Conservation (phyloP, 2,113 vertebrate genomes). For the Gracilinanus agilis region DNA sequence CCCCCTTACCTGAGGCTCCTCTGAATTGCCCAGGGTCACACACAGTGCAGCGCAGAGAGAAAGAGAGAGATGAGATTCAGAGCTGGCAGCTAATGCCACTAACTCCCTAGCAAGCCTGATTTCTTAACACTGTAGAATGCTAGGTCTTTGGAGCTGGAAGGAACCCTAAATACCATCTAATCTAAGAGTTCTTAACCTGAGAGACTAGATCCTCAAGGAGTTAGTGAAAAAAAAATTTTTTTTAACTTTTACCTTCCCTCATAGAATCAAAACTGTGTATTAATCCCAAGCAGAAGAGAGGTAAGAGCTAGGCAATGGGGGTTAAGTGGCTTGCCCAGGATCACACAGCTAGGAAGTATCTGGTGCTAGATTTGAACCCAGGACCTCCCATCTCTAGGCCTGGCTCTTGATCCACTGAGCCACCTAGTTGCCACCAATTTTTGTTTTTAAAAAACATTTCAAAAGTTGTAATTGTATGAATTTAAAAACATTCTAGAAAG, state of each 20-base stretch:
- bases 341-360: too few species aligned
- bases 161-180: background rate
- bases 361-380: too few species aligned
- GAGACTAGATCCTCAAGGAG: background rate
- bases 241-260: too few species aligned
- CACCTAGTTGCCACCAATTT: too few species aligned
- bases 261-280: too few species aligned
- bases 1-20: conserved; percentile 86
- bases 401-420: too few species aligned
- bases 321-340: too few species aligned
- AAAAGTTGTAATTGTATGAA: background rate
- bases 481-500: background rate
- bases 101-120: background rate
- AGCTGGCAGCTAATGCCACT: background rate
- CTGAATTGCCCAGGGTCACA: conserved; percentile 82
- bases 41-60: conserved; percentile 79
- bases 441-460: background rate
- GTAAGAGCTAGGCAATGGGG: too few species aligned
- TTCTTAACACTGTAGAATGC: background rate
- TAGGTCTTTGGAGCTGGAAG: background rate
- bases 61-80: conserved; percentile 82
- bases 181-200: background rate
- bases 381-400: too few species aligned
- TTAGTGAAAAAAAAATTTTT: background rate
- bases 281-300: too few species aligned